Evolutionary conservation across 92 coral and sea anemone species (phyloP).

Genomic region (Porites divaricata): DNA sequence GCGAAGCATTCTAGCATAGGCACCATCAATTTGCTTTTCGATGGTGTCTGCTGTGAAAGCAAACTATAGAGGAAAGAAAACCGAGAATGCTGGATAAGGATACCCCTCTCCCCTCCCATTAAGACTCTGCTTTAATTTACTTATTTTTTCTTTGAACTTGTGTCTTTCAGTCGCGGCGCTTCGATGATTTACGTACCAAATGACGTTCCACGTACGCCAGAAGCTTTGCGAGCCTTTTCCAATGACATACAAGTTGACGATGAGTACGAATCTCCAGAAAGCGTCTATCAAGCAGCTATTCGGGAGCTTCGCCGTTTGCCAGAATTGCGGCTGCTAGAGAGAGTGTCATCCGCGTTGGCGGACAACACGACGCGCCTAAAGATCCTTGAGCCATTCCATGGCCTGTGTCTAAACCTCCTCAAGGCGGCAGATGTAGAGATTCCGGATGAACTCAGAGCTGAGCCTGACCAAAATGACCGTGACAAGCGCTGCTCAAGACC

Average conservation of each 20-base stretch:
- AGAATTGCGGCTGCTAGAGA: constrained; percentile 27
- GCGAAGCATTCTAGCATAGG: too few relatives aligned
- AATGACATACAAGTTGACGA: not conserved
- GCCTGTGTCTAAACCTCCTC: not conserved
- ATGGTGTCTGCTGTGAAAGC: too few relatives aligned
- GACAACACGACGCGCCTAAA: constrained; percentile 4
- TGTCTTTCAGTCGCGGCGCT: constrained; percentile 1
- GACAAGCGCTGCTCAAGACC: not conserved
- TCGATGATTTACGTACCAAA: constrained; percentile 15
- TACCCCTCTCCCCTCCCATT: too few relatives aligned
- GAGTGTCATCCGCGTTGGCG: constrained; percentile 33
- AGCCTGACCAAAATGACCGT: not conserved
- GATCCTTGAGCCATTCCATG: not conserved
- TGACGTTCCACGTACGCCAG: constrained; percentile 18
- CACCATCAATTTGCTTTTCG: too few relatives aligned
- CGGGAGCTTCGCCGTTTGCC: constrained; percentile 30
- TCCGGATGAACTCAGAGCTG: not conserved
- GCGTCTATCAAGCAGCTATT: constrained; percentile 31
- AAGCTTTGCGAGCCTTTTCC: constrained; percentile 19
- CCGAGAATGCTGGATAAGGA: too few relatives aligned
- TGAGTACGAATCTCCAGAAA: constrained; percentile 8
- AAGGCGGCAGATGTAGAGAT: not conserved
- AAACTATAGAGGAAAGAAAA: too few relatives aligned
- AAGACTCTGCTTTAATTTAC: not conserved
- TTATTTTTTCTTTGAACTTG: not conserved